Evolutionary conservation across 2,797 vertebrate genomes (phyloP), one percentile per base, ranked within the genome.

Genomic region (Mycteria americana): DNA sequence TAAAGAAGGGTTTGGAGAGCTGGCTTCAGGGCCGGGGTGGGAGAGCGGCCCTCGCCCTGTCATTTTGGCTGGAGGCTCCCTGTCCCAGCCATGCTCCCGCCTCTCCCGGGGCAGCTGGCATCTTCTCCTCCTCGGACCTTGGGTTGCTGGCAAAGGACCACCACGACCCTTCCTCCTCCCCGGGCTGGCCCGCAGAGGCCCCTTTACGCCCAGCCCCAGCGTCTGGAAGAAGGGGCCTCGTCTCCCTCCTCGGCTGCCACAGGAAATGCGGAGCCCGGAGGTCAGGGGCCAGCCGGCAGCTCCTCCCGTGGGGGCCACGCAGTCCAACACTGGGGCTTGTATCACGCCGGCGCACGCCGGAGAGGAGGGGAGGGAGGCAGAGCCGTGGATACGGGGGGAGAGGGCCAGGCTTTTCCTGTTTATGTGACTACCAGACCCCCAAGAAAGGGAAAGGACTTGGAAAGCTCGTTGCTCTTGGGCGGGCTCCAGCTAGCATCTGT

Each of bases 361-460:
- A 45, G 93, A 69, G 72, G 4, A 70, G 81, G 50, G 72, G 78
- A 93, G 81, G 72, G 89, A 87, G 89, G 83, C 74, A 94, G 72
- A 94, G 70, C 77, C 3, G 2, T 78, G 82, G 17, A 73, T 59
- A 30, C 23, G 74, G 85, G 63, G 64, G 54, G 73, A 87, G 85
- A 94, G 39, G 69, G 80, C 76, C 92, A 95, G 89, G 96, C 97
- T 97, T 93, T 98, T 98, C 97, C 97, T 98, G 97, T 97, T 97
- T 97, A 97, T 97, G 95, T 81, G 86, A 97, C 93, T 94, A 83
- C 33, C 86, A 95, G 96, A 95, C 96, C 95, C 96, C 95, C 69
- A 89, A 92, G 96, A 92, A 91, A 96, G 95, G 88, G 95, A 96
- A 94, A 97, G 92, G 76, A n/a, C 70, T 92, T 90, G 92, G 94